Evolutionary conservation across 2,113 vertebrate species (phyloP), one percentile per base, ranked within the genome.

Genomic region (Glareola pratincola): DNA sequence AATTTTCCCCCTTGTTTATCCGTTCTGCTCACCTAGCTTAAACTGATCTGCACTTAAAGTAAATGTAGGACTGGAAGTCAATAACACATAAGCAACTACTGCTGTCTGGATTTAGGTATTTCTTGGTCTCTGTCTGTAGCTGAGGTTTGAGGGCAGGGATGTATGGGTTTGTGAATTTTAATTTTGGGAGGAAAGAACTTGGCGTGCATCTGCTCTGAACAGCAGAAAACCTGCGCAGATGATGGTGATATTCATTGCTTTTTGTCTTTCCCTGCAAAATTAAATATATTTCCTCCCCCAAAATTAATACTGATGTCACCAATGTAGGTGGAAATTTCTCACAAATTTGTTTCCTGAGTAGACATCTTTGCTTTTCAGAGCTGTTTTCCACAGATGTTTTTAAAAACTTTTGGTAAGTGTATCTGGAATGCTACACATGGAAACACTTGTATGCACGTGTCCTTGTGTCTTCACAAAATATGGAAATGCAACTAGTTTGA

Each of bases 171-270:
- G 20, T 71, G 56, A n/a, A 67, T 80, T 64, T 73, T 41, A 81
- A n/a, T 10, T 77, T 37, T 73, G 30, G 7, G 63, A 60, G 37
- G 32, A 85, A 83, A 69, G 8, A 63, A 62, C 47, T 66, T 26
- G 18, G 8, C 0, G 0, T 30, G 20, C 1, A 1, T 36, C n/a
- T 50, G 7, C 30, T 82, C 36, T 76, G 20, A 57, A 62, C 17
- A 41, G 32, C 26, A 88, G 67, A 64, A 88, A 66, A 32, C 5
- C 57, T 86, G 30, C 8, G 9, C 32, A 87, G n/a, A 39, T 78
- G 41, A 81, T 59, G 50, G 27, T 37, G 48, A 57, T 41, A 45
- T 2, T 57, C 2, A 34, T 47, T 24, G 22, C 47, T 39, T 32
- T 87, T 83, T 74, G 23, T n/a, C 24, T 68, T 92, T 6, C n/a